Base-by-base conservation (phyloP, 2,113 vertebrate species). In the Myxocyprinus asiaticus region DNA sequence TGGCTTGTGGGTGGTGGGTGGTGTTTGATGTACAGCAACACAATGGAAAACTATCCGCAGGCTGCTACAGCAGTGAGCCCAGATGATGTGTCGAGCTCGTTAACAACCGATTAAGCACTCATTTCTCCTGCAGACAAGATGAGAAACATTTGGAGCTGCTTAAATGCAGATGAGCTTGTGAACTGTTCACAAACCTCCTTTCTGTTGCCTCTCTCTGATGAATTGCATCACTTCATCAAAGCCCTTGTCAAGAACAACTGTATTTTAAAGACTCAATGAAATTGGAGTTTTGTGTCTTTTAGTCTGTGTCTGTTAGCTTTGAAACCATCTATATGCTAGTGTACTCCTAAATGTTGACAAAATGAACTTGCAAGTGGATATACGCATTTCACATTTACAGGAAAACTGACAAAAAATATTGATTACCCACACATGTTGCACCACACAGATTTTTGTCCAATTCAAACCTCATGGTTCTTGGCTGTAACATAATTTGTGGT, bases 1-100 rank as follows among this genome's bases (percentile, higher is more conserved):
- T n/a, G 58, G 63, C 53, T 61, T 14, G 45, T 43, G 78, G 45
- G 50, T 67, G 62, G 45, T 43, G 78, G 45, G 50, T 67, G 62
- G 62, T 64, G 66, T 71, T 59, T 59, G 56, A n/a, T 74, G 48
- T 68, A 22, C 9, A 22, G 14, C 42, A 68, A 11, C 42, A 11
- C 22, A 33, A 1, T 33, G 22, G 22, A 33, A 33, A 33, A 33
- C 22, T 33, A 80, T 73, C 56, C 56, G 56, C 56, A 17, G 53
- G 11, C 48, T 69, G 10, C 22, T 33, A 33, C 22, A 33, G 22
- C 48, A 68, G n/a, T 33, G 66, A 71, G 12, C 5, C 8, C 0
- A 3, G 4, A 9, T 61, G 55, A 73, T 73, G 70, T 44, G 9
- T 77, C 0, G 9, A 67, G 15, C 62, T 77, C n/a, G 42, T 80